Percentiles rank a stretch among this genome's conserved stretches.
phyloP scores from a whole-genome alignment of 2,888 invertebrate genomes.

The Galeruca laticollis region DNA sequence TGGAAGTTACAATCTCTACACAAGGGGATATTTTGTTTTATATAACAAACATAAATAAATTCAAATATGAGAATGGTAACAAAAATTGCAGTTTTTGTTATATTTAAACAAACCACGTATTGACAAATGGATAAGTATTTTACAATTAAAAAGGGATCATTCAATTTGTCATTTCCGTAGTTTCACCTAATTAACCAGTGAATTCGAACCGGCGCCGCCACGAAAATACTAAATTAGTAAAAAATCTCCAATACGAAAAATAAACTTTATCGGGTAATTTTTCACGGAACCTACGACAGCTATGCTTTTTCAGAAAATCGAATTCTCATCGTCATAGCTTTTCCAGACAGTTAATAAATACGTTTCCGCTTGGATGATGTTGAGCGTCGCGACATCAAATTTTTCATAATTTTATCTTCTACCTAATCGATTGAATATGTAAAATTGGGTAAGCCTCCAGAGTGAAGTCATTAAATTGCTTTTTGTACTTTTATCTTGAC shows the following conservation, averaged over 20 bases:
- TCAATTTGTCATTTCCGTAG: background rate
- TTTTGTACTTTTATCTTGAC: background rate
- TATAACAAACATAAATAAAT: no score
- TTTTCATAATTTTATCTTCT: conserved; percentile 17
- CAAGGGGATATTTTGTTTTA: no score
- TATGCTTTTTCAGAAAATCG: conserved; percentile 8
- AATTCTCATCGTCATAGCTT: conserved; percentile 9
- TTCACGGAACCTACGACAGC: background rate
- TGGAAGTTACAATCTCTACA: no score
- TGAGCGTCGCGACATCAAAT: conserved; percentile 8
- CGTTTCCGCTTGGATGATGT: conserved; percentile 14
- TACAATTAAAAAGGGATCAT: background rate
- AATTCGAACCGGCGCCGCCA: background rate
- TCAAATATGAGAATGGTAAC: no score
- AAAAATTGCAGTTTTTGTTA: no score
- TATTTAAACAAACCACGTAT: no score
- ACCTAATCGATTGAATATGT: conserved; percentile 14
- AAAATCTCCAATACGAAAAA: background rate
- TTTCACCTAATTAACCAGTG: background rate
- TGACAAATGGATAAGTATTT: no score
- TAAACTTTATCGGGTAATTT: background rate
- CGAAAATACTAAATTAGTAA: background rate
- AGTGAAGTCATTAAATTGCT: background rate
- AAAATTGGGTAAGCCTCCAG: background rate
- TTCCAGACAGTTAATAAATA: conserved; percentile 18